A percentile compares a stretch with the other conserved stretches of the same genome.
phyloP scores from a whole-genome alignment of 2,888 invertebrate species.

The Acholoe squamosa region DNA sequence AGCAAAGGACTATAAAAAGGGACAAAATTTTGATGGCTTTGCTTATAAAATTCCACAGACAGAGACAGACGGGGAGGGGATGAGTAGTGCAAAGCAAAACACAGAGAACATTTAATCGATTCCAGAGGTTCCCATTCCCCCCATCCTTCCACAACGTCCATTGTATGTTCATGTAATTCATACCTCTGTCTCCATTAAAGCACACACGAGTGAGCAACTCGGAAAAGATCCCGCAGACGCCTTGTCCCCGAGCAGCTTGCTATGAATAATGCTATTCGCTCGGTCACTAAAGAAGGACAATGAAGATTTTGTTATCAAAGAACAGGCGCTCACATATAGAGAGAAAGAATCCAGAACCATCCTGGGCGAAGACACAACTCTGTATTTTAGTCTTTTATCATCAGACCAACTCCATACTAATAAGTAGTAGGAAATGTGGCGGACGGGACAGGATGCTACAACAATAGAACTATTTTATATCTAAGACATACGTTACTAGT shows the following conservation, averaged over 20 bases:
- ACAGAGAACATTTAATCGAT: background rate
- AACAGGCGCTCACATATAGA: background rate
- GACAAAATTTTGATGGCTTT: too few relatives aligned
- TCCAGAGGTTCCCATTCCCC: background rate
- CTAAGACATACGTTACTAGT: background rate
- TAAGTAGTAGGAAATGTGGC: background rate
- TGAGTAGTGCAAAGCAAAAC: background rate
- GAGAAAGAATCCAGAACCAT: background rate
- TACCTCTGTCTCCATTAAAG: background rate
- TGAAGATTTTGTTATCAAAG: conserved; percentile 23
- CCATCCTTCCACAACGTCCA: background rate
- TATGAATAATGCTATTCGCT: conserved; percentile 6
- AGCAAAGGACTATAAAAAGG: background rate
- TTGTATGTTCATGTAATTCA: conserved; percentile 47
- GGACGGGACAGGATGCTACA: background rate
- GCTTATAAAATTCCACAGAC: background rate
- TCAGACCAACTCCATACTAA: background rate
- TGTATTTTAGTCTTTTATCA: background rate
- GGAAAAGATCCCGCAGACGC: background rate
- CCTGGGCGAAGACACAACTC: background rate
- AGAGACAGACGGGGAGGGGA: background rate
- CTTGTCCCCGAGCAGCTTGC: background rate
- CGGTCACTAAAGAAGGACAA: background rate
- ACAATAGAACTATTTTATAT: background rate
- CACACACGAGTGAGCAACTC: conserved; percentile 15